Evolutionary conservation across 2,888 invertebrate genomes (phyloP).

Genomic region (Cryptus viduatorius): DNA sequence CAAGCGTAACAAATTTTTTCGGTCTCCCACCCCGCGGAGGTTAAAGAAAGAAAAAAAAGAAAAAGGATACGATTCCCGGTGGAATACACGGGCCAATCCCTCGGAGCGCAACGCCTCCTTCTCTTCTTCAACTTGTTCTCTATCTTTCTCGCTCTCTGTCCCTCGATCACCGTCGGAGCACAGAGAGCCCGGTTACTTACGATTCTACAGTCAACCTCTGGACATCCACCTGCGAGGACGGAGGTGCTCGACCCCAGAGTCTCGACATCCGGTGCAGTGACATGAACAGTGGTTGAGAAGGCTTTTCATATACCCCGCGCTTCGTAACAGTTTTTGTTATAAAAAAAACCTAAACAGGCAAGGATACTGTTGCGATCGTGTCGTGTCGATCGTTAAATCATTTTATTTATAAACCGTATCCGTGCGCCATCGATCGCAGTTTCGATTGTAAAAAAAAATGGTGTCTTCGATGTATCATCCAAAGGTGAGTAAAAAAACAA

Average conservation of each 20-base stretch:
- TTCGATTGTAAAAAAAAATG: slow-evolving; percentile 37
- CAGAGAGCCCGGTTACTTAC: slow-evolving; percentile 80
- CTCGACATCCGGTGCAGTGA: slow-evolving; percentile 81
- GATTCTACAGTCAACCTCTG: slow-evolving; percentile 84
- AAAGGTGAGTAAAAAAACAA: slow-evolving; percentile 55
- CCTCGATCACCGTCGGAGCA: slow-evolving; percentile 72
- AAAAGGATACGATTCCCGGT: slow-evolving; percentile 68
- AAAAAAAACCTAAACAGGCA: slow-evolving; percentile 30
- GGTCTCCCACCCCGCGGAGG: slow-evolving; percentile 56
- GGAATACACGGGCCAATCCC: slow-evolving; percentile 77
- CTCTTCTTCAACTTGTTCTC: slow-evolving; percentile 69
- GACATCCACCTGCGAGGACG: slow-evolving; percentile 84
- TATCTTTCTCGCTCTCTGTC: slow-evolving; percentile 72
- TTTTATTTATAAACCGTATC: background rate
- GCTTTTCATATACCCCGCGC: slow-evolving; percentile 8
- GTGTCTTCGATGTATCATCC: slow-evolving; percentile 40
- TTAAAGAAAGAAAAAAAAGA: slow-evolving; percentile 41
- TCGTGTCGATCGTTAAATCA: background rate
- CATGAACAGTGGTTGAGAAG: slow-evolving; percentile 78
- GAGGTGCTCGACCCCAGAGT: slow-evolving; percentile 82
- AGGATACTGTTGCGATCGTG: slow-evolving; percentile 33
- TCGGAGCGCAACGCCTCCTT: slow-evolving; percentile 67
- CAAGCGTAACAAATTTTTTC: slow-evolving; percentile 56
- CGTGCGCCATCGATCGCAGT: background rate
- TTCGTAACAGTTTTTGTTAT: background rate